Percentiles rank a stretch among this genome's conserved stretches.
phyloP scores from a whole-genome alignment of 1,140 invertebrate genomes.

The Nebria ingens region DNA sequence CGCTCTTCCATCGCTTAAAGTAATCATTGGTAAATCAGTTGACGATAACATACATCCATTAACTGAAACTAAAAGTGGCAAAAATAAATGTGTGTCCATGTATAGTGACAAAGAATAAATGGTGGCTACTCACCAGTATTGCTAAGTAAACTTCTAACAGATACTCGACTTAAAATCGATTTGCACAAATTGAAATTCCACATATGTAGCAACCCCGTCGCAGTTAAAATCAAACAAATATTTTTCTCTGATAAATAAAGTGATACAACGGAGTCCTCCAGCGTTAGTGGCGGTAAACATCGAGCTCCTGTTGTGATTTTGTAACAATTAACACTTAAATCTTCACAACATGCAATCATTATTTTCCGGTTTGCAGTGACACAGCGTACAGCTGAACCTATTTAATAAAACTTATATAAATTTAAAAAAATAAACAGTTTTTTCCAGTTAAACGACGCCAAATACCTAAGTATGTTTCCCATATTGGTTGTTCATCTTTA shows the following conservation, averaged over 20 bases:
- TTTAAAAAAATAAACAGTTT: conserved; percentile 8
- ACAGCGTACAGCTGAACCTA: conserved; percentile 30
- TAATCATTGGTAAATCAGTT: conserved; percentile 50
- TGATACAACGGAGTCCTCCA: conserved; percentile 29
- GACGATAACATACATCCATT: conserved; percentile 46
- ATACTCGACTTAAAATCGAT: conserved; percentile 31
- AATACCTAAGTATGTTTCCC: conserved; percentile 48
- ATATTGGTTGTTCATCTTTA: conserved; percentile 39
- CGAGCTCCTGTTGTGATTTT: conserved; percentile 29
- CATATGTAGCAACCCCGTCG: conserved; percentile 32
- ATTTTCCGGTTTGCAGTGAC: conserved; percentile 25
- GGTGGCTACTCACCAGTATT: conserved; percentile 34
- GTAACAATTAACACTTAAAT: conserved; percentile 29
- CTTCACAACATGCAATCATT: conserved; percentile 31
- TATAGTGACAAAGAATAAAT: too few relatives aligned
- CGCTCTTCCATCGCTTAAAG: conserved; percentile 54
- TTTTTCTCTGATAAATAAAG: conserved; percentile 25
- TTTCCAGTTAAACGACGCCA: conserved; percentile 8
- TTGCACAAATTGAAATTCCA: conserved; percentile 29
- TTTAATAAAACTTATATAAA: conserved; percentile 15
- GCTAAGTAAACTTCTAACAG: conserved; percentile 36
- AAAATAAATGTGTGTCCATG: conserved; percentile 11
- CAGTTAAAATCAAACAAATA: conserved; percentile 31
- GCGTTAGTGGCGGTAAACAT: conserved; percentile 25
- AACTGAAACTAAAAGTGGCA: conserved; percentile 38